Evolutionary conservation across 2,888 invertebrate genomes (phyloP).

Genomic region (Drosophila vallismaia): DNA sequence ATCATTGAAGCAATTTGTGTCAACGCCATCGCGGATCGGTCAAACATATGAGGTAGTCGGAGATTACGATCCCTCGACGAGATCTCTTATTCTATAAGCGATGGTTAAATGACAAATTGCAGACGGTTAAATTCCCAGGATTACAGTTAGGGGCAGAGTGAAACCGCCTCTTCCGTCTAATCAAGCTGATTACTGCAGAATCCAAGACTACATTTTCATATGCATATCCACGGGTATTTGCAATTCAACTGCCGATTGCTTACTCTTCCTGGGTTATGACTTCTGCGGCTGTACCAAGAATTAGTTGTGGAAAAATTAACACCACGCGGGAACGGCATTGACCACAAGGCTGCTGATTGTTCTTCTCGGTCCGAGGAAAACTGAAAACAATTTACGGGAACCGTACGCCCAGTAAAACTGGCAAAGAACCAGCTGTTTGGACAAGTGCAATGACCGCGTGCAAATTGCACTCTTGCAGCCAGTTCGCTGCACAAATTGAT

Average conservation of each 20-base stretch:
- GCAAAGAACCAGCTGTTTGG: constrained; percentile 49
- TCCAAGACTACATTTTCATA: constrained; percentile 25
- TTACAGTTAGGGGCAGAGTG: constrained; percentile 26
- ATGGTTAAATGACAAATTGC: constrained; percentile 22
- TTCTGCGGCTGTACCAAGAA: constrained; percentile 74
- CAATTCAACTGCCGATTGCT: constrained; percentile 40
- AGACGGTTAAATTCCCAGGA: constrained; percentile 22
- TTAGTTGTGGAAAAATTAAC: constrained; percentile 78
- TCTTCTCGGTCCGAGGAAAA: constrained; percentile 26
- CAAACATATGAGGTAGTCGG: constrained; percentile 1
- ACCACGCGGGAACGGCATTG: constrained; percentile 75
- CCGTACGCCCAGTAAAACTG: constrained; percentile 54
- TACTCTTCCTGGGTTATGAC: constrained; percentile 75
- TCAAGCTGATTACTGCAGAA: constrained; percentile 21
- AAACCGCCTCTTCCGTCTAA: constrained; percentile 42
- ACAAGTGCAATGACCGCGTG: constrained; percentile 72
- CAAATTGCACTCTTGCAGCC: constrained; percentile 31
- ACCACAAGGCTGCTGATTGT: constrained; percentile 72
- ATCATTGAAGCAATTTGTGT: constrained; percentile 31
- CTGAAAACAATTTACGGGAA: constrained; percentile 73
- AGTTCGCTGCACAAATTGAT: constrained; percentile 61
- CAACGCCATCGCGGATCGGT: constrained; percentile 12
- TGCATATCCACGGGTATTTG: constrained; percentile 20
- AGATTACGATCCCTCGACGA: not conserved
- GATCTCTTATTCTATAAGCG: constrained; percentile 16